Conservation (phyloP, 2,888 invertebrate genomes). For the Tetheella fluctuosa region DNA sequence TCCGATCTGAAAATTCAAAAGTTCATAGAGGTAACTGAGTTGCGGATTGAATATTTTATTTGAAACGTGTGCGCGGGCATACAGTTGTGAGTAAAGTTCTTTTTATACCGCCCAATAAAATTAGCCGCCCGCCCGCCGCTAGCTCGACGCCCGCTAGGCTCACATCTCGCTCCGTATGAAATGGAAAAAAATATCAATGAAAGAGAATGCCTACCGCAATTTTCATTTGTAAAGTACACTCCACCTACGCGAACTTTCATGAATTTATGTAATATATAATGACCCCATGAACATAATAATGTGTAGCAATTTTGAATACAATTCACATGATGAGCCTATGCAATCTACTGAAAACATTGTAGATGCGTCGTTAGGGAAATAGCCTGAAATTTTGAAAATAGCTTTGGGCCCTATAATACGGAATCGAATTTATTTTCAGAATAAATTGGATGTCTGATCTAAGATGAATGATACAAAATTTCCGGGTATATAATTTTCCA, state of each 20-base stretch:
- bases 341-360: background rate
- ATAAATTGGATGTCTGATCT: background rate
- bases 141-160: slow-evolving; percentile 18
- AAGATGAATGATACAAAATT: background rate
- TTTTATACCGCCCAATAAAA: slow-evolving; percentile 31
- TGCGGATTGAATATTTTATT: slow-evolving; percentile 48
- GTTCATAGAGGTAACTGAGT: slow-evolving; percentile 39
- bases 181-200: slow-evolving; percentile 4
- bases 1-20: slow-evolving; percentile 40
- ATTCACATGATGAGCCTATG: slow-evolving; percentile 8
- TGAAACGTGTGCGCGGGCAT: slow-evolving; percentile 33
- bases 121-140: slow-evolving; percentile 23
- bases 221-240: slow-evolving; percentile 7
- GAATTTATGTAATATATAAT: slow-evolving; percentile 11
- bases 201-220: slow-evolving; percentile 8
- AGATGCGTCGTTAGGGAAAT: background rate
- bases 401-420: background rate
- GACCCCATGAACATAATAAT: slow-evolving; percentile 9
- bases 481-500: background rate
- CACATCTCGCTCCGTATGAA: background rate
- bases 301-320: slow-evolving; percentile 10
- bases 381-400: slow-evolving; percentile 4
- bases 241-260: background rate
- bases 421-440: background rate
- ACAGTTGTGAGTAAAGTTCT: slow-evolving; percentile 31